phyloP scores from a whole-genome alignment of 2,888 invertebrate species.

The Hipparchia sbordonii region DNA sequence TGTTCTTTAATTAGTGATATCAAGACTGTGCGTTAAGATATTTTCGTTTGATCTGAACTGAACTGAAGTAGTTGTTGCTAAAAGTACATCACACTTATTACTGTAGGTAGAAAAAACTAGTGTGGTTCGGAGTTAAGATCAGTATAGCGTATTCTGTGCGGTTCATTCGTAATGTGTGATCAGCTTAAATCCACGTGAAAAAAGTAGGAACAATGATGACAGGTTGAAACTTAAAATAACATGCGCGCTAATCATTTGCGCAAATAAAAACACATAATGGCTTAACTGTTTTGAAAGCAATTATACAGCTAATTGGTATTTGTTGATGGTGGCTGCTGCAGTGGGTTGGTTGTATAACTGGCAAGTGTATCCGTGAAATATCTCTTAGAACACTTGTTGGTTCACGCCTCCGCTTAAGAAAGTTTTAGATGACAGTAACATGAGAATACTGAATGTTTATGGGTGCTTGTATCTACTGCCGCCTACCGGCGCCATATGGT shows the following conservation, averaged over 20 bases:
- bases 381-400: constrained; percentile 31
- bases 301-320: constrained; percentile 41
- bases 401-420: constrained; percentile 33
- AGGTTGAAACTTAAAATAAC: constrained; percentile 34
- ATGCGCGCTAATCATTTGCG: constrained; percentile 32
- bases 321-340: constrained; percentile 35
- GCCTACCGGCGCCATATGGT: neutral
- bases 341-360: constrained; percentile 31
- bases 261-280: constrained; percentile 39
- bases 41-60: too few relatives aligned
- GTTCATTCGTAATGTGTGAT: neutral
- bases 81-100: too few relatives aligned
- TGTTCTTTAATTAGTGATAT: too few relatives aligned
- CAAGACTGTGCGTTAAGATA: too few relatives aligned
- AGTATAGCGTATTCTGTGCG: neutral
- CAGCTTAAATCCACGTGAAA: constrained; percentile 2
- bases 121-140: too few relatives aligned
- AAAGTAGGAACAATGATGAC: constrained; percentile 27
- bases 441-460: neutral
- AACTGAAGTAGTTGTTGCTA: too few relatives aligned
- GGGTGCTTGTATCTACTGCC: neutral
- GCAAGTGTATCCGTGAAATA: constrained; percentile 27
- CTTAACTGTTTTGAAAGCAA: constrained; percentile 40
- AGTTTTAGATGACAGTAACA: constrained; percentile 18
- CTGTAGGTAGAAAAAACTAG: too few relatives aligned